Percentiles rank a stretch among this genome's conserved stretches.
Evolutionary conservation across 1,140 invertebrate species (phyloP).

Genomic region (Tetramorium simillimum): DNA sequence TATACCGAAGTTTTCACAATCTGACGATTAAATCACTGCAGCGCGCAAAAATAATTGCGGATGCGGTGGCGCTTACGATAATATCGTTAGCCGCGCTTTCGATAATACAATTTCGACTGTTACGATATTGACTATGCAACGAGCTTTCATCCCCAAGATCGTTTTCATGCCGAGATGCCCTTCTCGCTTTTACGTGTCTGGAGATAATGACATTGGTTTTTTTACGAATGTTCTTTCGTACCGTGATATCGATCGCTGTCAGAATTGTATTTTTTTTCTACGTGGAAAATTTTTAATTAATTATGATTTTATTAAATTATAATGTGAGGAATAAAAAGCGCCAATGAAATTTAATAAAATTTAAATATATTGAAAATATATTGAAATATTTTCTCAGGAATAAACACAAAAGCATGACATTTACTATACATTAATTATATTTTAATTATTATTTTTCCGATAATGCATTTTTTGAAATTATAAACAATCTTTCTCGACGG

Average conservation of each 20-base stretch:
- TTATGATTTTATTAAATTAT: constrained; percentile 1
- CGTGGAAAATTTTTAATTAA: background rate
- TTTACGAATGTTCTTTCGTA: background rate
- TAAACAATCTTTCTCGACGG: background rate
- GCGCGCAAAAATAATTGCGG: constrained; percentile 24
- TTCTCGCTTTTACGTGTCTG: background rate
- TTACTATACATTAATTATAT: background rate
- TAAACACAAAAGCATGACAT: background rate
- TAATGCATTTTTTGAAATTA: background rate
- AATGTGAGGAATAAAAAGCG: background rate
- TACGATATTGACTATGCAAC: background rate
- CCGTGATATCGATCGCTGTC: background rate
- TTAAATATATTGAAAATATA: background rate
- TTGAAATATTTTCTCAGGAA: background rate
- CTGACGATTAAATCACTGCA: constrained; percentile 1
- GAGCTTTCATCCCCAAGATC: background rate
- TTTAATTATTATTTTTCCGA: background rate
- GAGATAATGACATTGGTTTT: background rate
- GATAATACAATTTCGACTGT: constrained; percentile 33
- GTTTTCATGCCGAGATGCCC: background rate
- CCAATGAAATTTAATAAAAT: constrained; percentile 7
- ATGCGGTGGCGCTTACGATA: background rate
- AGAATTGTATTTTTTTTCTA: constrained; percentile 8
- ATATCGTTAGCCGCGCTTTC: constrained; percentile 28
- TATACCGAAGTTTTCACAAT: constrained; percentile 5